A percentile compares a stretch with the other conserved stretches of the same genome.
Evolutionary conservation across 2,113 vertebrate genomes (phyloP).

Genomic region (Syngnathus floridae): DNA sequence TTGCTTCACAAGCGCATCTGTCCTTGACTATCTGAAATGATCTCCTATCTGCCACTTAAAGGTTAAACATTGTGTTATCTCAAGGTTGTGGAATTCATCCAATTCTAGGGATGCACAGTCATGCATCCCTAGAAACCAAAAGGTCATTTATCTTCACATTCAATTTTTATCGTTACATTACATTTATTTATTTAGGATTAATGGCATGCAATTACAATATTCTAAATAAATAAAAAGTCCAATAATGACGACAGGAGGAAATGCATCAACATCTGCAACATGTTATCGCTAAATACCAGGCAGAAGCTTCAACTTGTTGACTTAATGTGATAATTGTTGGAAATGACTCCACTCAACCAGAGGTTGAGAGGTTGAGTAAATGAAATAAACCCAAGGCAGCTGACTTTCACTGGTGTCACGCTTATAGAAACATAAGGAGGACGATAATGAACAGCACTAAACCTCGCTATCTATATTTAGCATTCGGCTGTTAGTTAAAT

Average conservation of each 20-base stretch:
- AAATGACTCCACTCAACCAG: no score
- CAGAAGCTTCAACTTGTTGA: no score
- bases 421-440: no score
- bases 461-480: no score
- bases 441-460: no score
- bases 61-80: constrained; percentile 5
- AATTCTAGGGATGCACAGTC: no score
- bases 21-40: constrained; percentile 3
- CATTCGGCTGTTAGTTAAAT: background rate
- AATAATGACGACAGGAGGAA: background rate
- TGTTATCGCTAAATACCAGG: no score
- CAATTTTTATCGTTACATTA: background rate
- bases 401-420: no score
- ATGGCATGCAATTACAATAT: background rate
- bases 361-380: no score
- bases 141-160: background rate
- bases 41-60: background rate
- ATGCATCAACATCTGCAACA: no score
- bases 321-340: no score
- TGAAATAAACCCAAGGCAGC: no score
- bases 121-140: background rate
- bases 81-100: constrained; percentile 23
- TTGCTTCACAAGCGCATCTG: background rate
- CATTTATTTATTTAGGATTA: background rate
- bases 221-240: background rate